Evolutionary conservation across 2,888 invertebrate species (phyloP).

Genomic region (Beris morrisii): DNA sequence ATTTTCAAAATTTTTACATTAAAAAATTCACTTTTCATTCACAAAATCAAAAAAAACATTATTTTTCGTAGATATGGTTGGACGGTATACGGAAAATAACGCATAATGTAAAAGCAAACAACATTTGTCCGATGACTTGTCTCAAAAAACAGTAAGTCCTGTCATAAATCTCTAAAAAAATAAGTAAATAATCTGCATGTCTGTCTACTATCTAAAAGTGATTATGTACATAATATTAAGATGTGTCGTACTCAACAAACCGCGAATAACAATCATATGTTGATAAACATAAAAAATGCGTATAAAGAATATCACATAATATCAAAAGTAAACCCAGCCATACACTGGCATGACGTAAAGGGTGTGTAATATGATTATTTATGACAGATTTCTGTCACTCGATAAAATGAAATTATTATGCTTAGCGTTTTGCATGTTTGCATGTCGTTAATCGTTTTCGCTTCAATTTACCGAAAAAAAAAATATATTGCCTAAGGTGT

Average conservation of each 20-base stretch:
- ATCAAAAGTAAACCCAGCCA: too few species aligned
- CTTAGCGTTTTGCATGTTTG: slow-evolving; percentile 35
- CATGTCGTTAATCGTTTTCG: slow-evolving; percentile 32
- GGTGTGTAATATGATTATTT: slow-evolving; percentile 51
- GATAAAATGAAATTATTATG: slow-evolving; percentile 10
- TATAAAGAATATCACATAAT: too few species aligned
- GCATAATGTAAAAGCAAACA: slow-evolving; percentile 98
- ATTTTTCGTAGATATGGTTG: slow-evolving; percentile 82
- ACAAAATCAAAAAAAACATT: slow-evolving; percentile 12
- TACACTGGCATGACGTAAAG: too few species aligned
- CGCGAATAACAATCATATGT: slow-evolving; percentile 19
- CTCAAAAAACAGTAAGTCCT: slow-evolving; percentile 97
- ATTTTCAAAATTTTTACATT: not conserved
- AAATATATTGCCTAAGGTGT: too few species aligned
- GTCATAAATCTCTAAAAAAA: not conserved
- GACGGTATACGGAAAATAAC: slow-evolving; percentile 92
- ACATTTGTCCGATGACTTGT: slow-evolving; percentile 98
- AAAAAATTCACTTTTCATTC: not conserved
- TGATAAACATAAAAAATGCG: slow-evolving; percentile 42
- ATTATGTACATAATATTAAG: slow-evolving; percentile 21
- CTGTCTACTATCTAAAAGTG: slow-evolving; percentile 6
- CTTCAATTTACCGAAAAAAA: slow-evolving; percentile 1
- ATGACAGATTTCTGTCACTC: slow-evolving; percentile 39
- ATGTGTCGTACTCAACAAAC: not conserved
- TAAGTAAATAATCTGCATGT: slow-evolving; percentile 14